A percentile compares a stretch with the other conserved stretches of the same genome.
Conservation (phyloP, 2,797 vertebrate genomes). For the Enteromius argenteus region DNA sequence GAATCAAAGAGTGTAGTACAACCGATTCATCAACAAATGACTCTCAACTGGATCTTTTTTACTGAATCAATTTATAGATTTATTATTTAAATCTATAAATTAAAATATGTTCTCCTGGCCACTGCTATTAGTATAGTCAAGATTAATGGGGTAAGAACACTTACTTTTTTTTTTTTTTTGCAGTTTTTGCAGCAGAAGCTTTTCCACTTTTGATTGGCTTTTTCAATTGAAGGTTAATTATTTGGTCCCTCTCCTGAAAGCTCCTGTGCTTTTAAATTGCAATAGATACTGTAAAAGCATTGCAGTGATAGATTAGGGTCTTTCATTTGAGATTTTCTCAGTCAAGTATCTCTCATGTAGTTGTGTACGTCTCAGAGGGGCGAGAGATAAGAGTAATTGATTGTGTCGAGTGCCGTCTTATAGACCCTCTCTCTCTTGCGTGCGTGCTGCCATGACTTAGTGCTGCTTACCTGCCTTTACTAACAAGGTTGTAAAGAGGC, state of each 20-base stretch:
- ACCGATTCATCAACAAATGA: not conserved
- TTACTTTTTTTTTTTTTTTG: too few relatives aligned
- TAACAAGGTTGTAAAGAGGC: conserved; percentile 25
- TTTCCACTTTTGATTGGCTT: not conserved
- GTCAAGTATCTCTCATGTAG: not conserved
- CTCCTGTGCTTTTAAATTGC: not conserved
- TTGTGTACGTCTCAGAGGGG: not conserved
- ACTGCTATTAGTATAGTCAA: not conserved
- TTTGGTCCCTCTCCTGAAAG: not conserved
- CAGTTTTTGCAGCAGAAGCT: not conserved
- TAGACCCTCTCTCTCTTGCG: not conserved
- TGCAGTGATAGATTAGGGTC: not conserved
- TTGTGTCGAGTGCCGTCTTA: conserved; percentile 21
- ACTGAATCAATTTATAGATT: too few relatives aligned
- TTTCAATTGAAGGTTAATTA: not conserved
- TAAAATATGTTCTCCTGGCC: not conserved
- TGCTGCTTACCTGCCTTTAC: conserved; percentile 34
- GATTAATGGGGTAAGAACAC: not conserved
- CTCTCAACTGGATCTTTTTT: not conserved
- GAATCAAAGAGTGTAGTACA: not conserved
- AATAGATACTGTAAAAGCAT: not conserved
- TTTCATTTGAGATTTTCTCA: not conserved
- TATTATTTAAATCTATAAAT: too few relatives aligned
- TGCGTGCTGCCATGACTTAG: not conserved
- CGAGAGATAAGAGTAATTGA: conserved; percentile 21